Percentiles rank a stretch among this genome's conserved stretches.
phyloP scores from a whole-genome alignment of 2,888 invertebrate genomes.

The Bruchidius siliquastri region DNA sequence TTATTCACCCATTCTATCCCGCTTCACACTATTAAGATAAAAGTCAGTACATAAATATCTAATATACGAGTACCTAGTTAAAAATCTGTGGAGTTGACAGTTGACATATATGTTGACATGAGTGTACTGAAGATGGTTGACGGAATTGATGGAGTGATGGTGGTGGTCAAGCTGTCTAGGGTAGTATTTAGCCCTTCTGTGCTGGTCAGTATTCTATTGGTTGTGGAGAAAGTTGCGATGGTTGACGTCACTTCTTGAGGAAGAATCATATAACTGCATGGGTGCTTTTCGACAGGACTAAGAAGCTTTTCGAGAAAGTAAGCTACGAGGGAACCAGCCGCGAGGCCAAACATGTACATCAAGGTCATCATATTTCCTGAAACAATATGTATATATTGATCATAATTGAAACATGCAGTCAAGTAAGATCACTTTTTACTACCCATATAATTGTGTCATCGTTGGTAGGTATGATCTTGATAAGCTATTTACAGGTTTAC shows the following conservation, averaged over 20 bases:
- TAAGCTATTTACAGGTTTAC: too few relatives aligned
- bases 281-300: conserved; percentile 38
- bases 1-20: not conserved
- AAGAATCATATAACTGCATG: conserved; percentile 24
- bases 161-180: not conserved
- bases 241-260: not conserved
- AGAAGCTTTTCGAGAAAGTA: conserved; percentile 60
- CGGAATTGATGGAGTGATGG: not conserved
- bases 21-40: not conserved
- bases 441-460: too few relatives aligned
- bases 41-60: not conserved
- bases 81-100: not conserved
- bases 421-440: too few relatives aligned
- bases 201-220: not conserved
- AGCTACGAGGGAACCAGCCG: conserved; percentile 78
- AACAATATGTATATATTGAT: conserved; percentile 34
- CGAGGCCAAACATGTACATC: conserved; percentile 82
- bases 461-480: too few relatives aligned
- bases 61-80: not conserved
- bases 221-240: not conserved
- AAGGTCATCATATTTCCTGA: conserved; percentile 89
- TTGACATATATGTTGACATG: not conserved
- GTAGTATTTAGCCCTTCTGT: not conserved
- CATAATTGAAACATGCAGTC: too few relatives aligned
- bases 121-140: not conserved